Evolutionary conservation across 2,888 invertebrate species (phyloP), one percentile per base, ranked within the genome.

Genomic region (Drosophila aldrichi): DNA sequence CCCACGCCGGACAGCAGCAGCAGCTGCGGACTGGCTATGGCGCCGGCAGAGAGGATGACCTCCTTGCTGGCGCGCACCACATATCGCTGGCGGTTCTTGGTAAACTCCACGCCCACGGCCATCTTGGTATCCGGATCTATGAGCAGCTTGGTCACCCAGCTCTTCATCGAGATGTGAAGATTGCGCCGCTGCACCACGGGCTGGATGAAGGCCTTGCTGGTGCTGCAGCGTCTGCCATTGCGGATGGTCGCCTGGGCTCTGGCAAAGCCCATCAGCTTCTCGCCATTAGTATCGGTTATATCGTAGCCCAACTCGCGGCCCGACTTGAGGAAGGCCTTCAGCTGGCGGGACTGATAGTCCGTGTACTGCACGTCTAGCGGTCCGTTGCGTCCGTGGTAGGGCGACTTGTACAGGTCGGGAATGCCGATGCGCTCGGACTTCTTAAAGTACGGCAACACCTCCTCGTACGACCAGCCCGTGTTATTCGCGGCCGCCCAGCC

Each of bases 1-100:
- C 97, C 97, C 34, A 97, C 93, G 14, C 98, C 98, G 0, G 97
- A 97, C 16, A 97, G 91, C 96, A 97, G 96, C 51, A 98, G 92
- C 5, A 98, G 92, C 90, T 98, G 97, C 0, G 98, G 97, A 2
- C 97, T 96, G 78, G 96, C 97, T 34, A 98, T 95, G 0, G 96
- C 93, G 4, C 98, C 98, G 0, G 97, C 97, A 9, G 96, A 95
- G 34, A 97, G 92, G 59, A 98, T 94, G 1, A 98, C 95, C 92
- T 97, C 97, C 76, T 95, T 96, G 16, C 93, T 94, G 3, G 96
- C 96, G 6, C 92, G 90, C 0, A 94, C 93, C 3, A 90, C 81
- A 69, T 93, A 95, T 82, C 93, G 94, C 86, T 90, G 92, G 32
- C 94, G 94, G 71, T 95, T 94, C 91, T 96, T 96, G 2, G 94